Conservation (phyloP, 2,888 invertebrate species). For the Oligia fasciuncula region DNA sequence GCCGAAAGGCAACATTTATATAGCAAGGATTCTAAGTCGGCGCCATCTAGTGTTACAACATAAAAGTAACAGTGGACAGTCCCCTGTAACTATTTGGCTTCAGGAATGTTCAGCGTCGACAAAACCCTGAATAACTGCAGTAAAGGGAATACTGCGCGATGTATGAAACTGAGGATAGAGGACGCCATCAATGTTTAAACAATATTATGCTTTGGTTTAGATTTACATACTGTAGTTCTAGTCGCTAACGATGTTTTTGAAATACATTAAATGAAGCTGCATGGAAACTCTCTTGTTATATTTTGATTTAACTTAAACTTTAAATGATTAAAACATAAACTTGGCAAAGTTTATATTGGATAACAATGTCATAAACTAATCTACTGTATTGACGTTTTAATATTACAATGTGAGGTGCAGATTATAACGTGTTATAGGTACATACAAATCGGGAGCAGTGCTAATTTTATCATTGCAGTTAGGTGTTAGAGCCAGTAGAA, state of each 20-base stretch:
- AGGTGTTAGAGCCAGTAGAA: conserved; percentile 66
- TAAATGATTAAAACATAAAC: not conserved
- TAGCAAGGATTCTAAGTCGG: not conserved
- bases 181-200: conserved; percentile 20
- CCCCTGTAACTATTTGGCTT: not conserved
- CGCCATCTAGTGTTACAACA: conserved; percentile 54
- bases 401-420: conserved; percentile 6
- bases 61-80: not conserved
- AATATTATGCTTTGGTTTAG: not conserved
- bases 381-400: not conserved
- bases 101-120: not conserved
- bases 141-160: not conserved
- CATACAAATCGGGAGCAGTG: conserved; percentile 44
- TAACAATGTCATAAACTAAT: not conserved
- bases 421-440: conserved; percentile 30
- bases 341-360: not conserved
- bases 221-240: not conserved
- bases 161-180: conserved; percentile 31
- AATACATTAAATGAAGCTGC: not conserved
- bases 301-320: conserved; percentile 3
- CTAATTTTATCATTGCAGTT: conserved; percentile 70
- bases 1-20: not conserved
- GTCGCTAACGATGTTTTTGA: not conserved
- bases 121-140: not conserved
- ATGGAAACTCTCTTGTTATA: not conserved